A percentile compares a stretch with the other conserved stretches of the same genome.
phyloP scores from a whole-genome alignment of 1,140 invertebrate genomes.

The Zeugodacus cucurbitae region DNA sequence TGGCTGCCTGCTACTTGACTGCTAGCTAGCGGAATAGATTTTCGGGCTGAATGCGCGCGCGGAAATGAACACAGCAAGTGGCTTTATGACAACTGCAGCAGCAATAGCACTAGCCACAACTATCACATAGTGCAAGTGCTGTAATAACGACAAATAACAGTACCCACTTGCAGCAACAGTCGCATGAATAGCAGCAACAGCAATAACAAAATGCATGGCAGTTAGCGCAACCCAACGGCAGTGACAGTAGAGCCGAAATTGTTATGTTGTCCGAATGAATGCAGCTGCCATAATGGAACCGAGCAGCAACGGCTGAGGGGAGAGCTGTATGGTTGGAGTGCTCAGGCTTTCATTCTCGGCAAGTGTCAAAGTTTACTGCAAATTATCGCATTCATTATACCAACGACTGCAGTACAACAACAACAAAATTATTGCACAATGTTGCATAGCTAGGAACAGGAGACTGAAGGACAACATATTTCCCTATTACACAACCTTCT shows the following conservation, averaged over 20 bases:
- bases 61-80: not conserved
- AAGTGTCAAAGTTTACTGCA: constrained; percentile 38
- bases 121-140: not conserved
- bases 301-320: not conserved
- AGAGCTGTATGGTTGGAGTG: not conserved
- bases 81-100: constrained; percentile 5
- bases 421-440: not conserved
- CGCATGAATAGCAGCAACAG: not conserved
- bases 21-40: not conserved
- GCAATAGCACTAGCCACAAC: not conserved
- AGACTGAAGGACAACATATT: not conserved
- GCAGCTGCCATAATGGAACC: not conserved
- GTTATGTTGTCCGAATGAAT: not conserved
- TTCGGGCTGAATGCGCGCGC: not conserved
- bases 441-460: not conserved
- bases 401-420: not conserved
- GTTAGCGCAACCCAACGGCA: not conserved
- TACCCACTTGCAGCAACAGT: not conserved
- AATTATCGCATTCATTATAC: constrained; percentile 40
- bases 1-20: not conserved
- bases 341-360: not conserved
- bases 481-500: not conserved
- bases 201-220: not conserved
- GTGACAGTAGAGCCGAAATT: not conserved
- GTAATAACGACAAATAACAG: constrained; percentile 30